phyloP scores from a whole-genome alignment of 2,113 vertebrate species.

The Orthonyx spaldingii region DNA sequence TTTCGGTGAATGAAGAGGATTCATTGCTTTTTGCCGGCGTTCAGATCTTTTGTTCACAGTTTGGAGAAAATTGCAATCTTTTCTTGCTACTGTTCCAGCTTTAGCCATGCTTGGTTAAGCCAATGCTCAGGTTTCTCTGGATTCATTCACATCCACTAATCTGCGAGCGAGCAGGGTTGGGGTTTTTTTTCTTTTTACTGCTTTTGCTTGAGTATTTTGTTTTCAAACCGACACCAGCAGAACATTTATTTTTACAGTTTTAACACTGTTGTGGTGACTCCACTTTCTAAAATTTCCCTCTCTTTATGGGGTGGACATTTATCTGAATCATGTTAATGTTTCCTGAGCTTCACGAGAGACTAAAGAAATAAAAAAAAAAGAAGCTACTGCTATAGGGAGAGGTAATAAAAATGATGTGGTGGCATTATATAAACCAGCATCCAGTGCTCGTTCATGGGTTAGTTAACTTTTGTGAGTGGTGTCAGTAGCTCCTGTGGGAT shows the following conservation, averaged over 20 bases:
- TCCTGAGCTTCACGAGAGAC: background rate
- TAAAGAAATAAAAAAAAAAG: background rate
- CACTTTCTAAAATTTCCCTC: background rate
- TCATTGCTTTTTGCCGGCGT: background rate
- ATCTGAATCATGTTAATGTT: background rate
- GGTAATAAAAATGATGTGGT: background rate
- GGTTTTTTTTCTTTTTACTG: background rate
- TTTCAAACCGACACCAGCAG: background rate
- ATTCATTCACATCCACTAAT: background rate
- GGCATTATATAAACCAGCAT: background rate
- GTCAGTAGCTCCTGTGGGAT: background rate
- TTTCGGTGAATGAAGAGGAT: slow-evolving; percentile 53
- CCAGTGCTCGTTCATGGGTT: background rate
- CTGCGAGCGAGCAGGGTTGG: background rate
- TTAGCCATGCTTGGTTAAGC: slow-evolving; percentile 62
- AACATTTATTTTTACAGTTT: background rate
- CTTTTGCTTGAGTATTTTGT: background rate
- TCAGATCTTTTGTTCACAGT: slow-evolving; percentile 23
- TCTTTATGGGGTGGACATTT: background rate
- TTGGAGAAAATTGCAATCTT: slow-evolving; percentile 46
- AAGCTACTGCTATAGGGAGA: background rate
- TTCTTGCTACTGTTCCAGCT: slow-evolving; percentile 60
- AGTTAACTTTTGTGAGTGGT: background rate
- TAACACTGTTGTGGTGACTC: background rate
- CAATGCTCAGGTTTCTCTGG: background rate